These are phyloP conservation scores for Eilema sororculum DNA, from an alignment of 2,888 invertebrate genomes.

Conservation along the genomic window DNA sequence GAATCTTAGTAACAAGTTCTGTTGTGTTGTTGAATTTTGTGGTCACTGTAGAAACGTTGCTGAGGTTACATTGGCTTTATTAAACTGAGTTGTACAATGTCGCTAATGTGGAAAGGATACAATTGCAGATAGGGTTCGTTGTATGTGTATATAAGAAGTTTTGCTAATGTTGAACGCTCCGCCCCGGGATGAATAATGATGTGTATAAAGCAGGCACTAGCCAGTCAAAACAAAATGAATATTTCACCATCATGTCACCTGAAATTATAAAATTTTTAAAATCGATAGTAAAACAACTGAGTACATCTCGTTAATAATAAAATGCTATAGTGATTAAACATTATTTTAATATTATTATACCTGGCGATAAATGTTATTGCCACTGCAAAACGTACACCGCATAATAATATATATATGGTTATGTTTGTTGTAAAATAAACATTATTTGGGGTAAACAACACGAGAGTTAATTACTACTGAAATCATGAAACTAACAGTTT, in stretches of 20 bases:
- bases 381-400: not conserved
- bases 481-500: constrained; percentile 25
- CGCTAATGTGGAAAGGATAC: constrained; percentile 18
- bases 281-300: not conserved
- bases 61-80: constrained; percentile 51
- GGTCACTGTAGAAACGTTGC: constrained; percentile 59
- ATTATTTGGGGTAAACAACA: constrained; percentile 10
- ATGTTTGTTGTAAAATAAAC: constrained; percentile 3
- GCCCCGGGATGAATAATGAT: too few relatives aligned
- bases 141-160: not conserved
- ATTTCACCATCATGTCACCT: too few relatives aligned
- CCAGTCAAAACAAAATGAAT: too few relatives aligned
- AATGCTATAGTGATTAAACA: not conserved
- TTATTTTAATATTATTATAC: too few relatives aligned
- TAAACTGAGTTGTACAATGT: constrained; percentile 44
- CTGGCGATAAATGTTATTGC: not conserved
- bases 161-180: not conserved
- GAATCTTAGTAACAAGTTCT: constrained; percentile 48
- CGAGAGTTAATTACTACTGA: constrained; percentile 19
- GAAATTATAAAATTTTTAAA: not conserved
- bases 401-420: not conserved
- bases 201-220: too few relatives aligned
- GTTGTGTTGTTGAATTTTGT: constrained; percentile 58
- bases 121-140: constrained; percentile 14
- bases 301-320: not conserved